A percentile compares a stretch with the other conserved stretches of the same genome.
phyloP scores from a whole-genome alignment of 2,797 vertebrate genomes.

The Pseudochromis fuscus region DNA sequence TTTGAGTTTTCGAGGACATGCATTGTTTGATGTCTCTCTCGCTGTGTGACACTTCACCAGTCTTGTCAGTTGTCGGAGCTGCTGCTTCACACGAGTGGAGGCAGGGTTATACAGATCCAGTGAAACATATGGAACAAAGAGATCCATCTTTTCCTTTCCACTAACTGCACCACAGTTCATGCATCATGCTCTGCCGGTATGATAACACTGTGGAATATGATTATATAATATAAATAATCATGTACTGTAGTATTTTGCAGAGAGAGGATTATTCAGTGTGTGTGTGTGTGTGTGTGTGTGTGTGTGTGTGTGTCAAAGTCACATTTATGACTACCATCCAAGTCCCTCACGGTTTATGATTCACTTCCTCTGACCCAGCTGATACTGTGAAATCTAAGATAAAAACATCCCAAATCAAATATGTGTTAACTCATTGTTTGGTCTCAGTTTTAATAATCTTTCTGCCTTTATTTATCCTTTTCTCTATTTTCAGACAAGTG shows the following conservation, averaged over 20 bases:
- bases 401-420: constrained; percentile 13
- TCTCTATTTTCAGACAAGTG: neutral
- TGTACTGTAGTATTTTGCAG: neutral
- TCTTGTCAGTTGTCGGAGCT: constrained; percentile 23
- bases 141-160: constrained; percentile 28
- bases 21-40: constrained; percentile 28
- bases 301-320: constrained; percentile 8
- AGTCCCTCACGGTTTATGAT: constrained; percentile 22
- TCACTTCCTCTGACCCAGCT: constrained; percentile 21
- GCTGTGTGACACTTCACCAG: constrained; percentile 11
- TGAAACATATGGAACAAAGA: constrained; percentile 28
- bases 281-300: neutral
- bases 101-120: constrained; percentile 18
- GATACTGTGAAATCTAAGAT: constrained; percentile 18
- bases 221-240: constrained; percentile 40
- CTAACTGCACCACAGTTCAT: constrained; percentile 25
- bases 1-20: neutral
- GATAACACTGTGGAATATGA: constrained; percentile 26
- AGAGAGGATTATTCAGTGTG: constrained; percentile 1
- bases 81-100: constrained; percentile 21
- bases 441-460: neutral
- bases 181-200: constrained; percentile 24
- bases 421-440: neutral
- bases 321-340: constrained; percentile 27
- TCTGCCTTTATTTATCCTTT: neutral